Conservation (phyloP, 2,113 vertebrate species). For the Embiotoca jacksoni region DNA sequence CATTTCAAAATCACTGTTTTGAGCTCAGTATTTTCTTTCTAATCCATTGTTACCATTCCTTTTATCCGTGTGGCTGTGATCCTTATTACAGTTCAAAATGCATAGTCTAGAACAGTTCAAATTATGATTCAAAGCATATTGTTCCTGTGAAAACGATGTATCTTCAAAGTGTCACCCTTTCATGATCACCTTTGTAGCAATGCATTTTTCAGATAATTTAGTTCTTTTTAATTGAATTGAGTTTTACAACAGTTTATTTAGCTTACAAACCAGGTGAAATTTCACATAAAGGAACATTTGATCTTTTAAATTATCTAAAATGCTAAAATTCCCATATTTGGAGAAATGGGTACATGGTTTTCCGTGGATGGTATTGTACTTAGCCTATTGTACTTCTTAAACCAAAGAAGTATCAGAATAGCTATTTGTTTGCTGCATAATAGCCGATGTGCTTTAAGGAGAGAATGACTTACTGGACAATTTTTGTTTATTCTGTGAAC, state of each 20-base stretch:
- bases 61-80: conserved; percentile 19
- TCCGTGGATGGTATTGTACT: conserved; percentile 5
- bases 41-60: conserved; percentile 16
- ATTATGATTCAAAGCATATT: background rate
- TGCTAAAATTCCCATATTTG: background rate
- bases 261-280: too few species aligned
- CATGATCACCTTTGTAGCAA: background rate
- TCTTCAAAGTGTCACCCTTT: background rate
- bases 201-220: background rate
- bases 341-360: conserved; percentile 13
- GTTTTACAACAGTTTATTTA: too few species aligned
- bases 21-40: conserved; percentile 5
- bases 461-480: background rate
- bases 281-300: background rate
- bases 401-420: conserved; percentile 8
- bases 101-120: background rate
- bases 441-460: background rate
- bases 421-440: conserved; percentile 1
- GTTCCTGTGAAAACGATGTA: conserved; percentile 20
- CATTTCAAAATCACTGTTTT: conserved; percentile 2
- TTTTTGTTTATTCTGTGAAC: background rate
- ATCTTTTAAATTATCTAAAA: background rate
- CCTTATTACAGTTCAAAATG: background rate
- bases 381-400: background rate
- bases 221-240: too few species aligned